Evolutionary conservation across 1,140 invertebrate species (phyloP).

Genomic region (Euschistus heros): DNA sequence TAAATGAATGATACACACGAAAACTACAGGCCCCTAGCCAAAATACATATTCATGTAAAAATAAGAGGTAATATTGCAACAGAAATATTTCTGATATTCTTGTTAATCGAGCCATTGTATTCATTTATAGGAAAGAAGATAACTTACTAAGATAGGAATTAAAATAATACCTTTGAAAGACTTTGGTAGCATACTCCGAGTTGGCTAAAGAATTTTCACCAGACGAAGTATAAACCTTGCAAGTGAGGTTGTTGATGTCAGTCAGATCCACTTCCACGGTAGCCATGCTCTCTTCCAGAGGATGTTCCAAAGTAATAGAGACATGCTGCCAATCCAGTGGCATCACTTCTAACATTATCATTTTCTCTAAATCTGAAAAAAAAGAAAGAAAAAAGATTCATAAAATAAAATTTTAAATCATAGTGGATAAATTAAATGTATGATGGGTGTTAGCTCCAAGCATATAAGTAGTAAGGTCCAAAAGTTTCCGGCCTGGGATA

Average conservation of each 20-base stretch:
- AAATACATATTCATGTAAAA: too few species aligned
- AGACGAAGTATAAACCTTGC: conserved; percentile 49
- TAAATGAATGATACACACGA: too few species aligned
- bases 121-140: too few species aligned
- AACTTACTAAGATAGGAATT: neutral
- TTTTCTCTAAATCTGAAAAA: conserved; percentile 53
- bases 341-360: conserved; percentile 83
- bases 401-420: conserved; percentile 20
- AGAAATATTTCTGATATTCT: too few species aligned
- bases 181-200: conserved; percentile 62
- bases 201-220: conserved; percentile 48
- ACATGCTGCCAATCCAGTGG: conserved; percentile 81
- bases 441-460: neutral
- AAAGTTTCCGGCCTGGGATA: too few species aligned
- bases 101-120: too few species aligned
- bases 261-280: conserved; percentile 81
- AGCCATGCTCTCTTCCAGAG: conserved; percentile 80
- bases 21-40: too few species aligned
- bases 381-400: too few species aligned
- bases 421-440: neutral
- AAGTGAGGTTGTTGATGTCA: conserved; percentile 61
- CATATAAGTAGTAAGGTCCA: too few species aligned
- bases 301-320: conserved; percentile 84
- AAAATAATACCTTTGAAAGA: conserved; percentile 60
- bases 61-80: too few species aligned